Base-by-base conservation (phyloP, 2,797 vertebrate genomes). In the Gallirallus australis region DNA sequence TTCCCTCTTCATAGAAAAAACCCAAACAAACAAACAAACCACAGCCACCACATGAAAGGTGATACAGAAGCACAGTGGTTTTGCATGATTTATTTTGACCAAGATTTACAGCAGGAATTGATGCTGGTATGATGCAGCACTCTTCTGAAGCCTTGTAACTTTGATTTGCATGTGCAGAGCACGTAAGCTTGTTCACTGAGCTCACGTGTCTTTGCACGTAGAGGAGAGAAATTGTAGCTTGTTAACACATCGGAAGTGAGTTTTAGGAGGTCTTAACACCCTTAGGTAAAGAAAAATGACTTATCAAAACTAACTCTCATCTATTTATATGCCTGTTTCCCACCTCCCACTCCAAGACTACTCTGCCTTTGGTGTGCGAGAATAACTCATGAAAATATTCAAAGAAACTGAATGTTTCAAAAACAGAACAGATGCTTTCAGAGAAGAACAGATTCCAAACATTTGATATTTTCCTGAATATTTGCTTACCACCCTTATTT, bases 351-450 rank as follows among this genome's bases (percentile, higher is more conserved):
- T 89, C 78, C 50, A 84, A 84, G 75, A 82, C 88, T 89, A 53
- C 59, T 94, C 66, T 60, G 91, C 80, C 83, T 88, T 52, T 90
- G 86, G 90, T 80, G 90, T 42, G 65, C 70, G 80, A 94, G 83
- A 96, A 95, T 96, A 96, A 87, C 92, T 95, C 75, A 89, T 18
- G 39, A 87, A 95, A 95, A 92, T 65, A 95, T 89, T 92, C 86
- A 89, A 79, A 93, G 86, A 73, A 87, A 95, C 83, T 0, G 78
- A 77, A 73, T 52, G 72, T 92, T 91, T 95, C 87, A 95, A 94
- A 96, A 94, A 86, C 82, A 83, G 92, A 96, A 90, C 94, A 96
- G 96, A 96, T 94, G 96, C 94, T 95, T 95, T 93, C 95, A 92
- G 71, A 95, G 60, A 53, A 93, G 93, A 93, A 94, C 75, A 96